Evolutionary conservation across 1,140 invertebrate species (phyloP).

Genomic region (Leptinotarsa undecemlineata): DNA sequence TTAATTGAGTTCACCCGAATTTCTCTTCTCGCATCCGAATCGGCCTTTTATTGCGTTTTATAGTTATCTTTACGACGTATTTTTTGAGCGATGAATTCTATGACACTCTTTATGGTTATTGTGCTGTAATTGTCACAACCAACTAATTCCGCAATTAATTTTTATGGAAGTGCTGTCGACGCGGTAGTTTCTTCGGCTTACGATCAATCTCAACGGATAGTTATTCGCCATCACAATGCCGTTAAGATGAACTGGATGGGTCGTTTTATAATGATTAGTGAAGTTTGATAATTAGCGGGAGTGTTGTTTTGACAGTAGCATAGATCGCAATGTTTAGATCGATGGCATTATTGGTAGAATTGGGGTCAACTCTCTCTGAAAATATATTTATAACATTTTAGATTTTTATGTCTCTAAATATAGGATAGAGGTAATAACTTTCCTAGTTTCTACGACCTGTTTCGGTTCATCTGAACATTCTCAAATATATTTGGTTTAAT

Average conservation of each 20-base stretch:
- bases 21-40: slow-evolving; percentile 52
- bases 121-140: slow-evolving; percentile 42
- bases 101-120: slow-evolving; percentile 33
- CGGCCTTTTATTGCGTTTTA: slow-evolving; percentile 55
- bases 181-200: slow-evolving; percentile 5
- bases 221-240: slow-evolving; percentile 15
- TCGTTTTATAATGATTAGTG: not conserved
- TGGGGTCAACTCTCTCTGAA: too few relatives aligned
- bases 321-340: not conserved
- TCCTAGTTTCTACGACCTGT: too few relatives aligned
- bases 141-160: slow-evolving; percentile 43
- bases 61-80: slow-evolving; percentile 51
- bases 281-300: slow-evolving; percentile 6
- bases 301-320: not conserved
- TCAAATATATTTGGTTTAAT: too few relatives aligned
- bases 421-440: too few relatives aligned
- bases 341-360: too few relatives aligned
- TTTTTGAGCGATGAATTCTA: slow-evolving; percentile 39
- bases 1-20: slow-evolving; percentile 56
- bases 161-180: slow-evolving; percentile 34
- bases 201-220: slow-evolving; percentile 13
- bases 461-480: too few relatives aligned
- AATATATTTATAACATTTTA: too few relatives aligned
- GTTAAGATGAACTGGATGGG: slow-evolving; percentile 7
- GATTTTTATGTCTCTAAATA: too few relatives aligned